These are phyloP conservation scores for Ophraella communa DNA, from an alignment of 2,888 invertebrate genomes.

Conservation along the genomic window DNA sequence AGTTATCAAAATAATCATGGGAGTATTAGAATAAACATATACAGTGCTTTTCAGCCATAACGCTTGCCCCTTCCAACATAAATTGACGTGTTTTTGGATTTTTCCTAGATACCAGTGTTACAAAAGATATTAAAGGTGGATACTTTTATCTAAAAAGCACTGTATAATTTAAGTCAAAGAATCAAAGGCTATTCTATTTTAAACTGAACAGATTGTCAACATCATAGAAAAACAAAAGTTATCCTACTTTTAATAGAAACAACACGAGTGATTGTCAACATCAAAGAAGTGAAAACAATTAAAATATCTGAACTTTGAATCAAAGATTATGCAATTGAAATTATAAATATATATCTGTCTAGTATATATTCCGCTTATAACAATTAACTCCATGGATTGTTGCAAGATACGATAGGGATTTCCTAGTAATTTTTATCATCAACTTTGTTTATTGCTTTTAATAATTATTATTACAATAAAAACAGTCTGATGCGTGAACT, in stretches of 20 bases:
- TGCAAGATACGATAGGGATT: conserved; percentile 6
- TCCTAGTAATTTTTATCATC: conserved; percentile 6
- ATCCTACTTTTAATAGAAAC: not conserved
- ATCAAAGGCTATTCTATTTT: conserved; percentile 5
- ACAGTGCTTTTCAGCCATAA: too few relatives aligned
- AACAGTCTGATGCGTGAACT: conserved; percentile 6
- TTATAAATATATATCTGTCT: conserved; percentile 4
- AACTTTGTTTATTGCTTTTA: not conserved
- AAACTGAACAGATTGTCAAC: not conserved
- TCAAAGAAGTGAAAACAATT: conserved; percentile 1
- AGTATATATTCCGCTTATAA: conserved; percentile 9
- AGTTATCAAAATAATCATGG: too few relatives aligned
- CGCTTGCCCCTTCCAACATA: too few relatives aligned
- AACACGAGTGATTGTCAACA: not conserved
- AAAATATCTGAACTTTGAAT: conserved; percentile 5
- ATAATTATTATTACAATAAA: not conserved
- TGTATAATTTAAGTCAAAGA: not conserved
- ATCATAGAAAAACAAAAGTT: conserved; percentile 3
- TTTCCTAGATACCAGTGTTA: too few relatives aligned
- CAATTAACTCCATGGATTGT: not conserved
- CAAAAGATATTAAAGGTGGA: too few relatives aligned
- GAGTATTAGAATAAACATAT: too few relatives aligned
- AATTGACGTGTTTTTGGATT: too few relatives aligned
- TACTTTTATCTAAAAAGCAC: too few relatives aligned
- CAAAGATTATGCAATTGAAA: conserved; percentile 6